A percentile compares a stretch with the other conserved stretches of the same genome.
These are phyloP conservation scores for Nixonia krombeini DNA, from an alignment of 1,140 invertebrate genomes.

Conservation along the genomic window DNA sequence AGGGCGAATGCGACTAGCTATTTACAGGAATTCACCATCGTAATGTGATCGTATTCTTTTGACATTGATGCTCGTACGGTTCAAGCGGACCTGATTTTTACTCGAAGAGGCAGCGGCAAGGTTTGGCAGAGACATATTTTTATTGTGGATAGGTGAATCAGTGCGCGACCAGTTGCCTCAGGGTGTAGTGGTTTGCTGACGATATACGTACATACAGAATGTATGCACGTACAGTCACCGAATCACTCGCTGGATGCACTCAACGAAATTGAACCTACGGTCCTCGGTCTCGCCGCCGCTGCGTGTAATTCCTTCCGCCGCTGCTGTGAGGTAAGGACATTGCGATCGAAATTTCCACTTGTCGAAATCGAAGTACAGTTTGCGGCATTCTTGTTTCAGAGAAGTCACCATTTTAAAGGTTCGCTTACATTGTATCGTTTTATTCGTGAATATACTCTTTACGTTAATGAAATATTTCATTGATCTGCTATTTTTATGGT, in stretches of 20 bases:
- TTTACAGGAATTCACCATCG: too few relatives aligned
- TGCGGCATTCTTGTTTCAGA: neutral
- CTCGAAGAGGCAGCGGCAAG: neutral
- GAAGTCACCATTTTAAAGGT: too few relatives aligned
- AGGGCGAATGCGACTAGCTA: too few relatives aligned
- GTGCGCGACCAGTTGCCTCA: constrained; percentile 34
- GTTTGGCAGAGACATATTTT: constrained; percentile 51
- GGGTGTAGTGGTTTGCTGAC: constrained; percentile 17
- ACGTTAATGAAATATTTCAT: too few relatives aligned
- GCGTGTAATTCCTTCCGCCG: constrained; percentile 34
- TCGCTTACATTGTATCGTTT: too few relatives aligned
- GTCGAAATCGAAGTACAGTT: constrained; percentile 15
- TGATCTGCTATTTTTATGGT: too few relatives aligned
- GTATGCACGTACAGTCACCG: constrained; percentile 31
- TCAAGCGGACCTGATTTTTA: neutral
- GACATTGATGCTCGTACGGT: too few relatives aligned
- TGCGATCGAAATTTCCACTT: constrained; percentile 36
- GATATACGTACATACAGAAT: constrained; percentile 24
- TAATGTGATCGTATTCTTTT: too few relatives aligned
- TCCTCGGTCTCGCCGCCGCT: constrained; percentile 45
- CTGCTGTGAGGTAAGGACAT: constrained; percentile 29
- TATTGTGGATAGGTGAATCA: constrained; percentile 61
- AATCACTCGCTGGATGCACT: constrained; percentile 65
- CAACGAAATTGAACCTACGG: constrained; percentile 68
- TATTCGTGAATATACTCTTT: too few relatives aligned